Percentiles rank a stretch among this genome's conserved stretches.
phyloP scores from a whole-genome alignment of 2,797 vertebrate genomes.

The Octomys mimax region DNA sequence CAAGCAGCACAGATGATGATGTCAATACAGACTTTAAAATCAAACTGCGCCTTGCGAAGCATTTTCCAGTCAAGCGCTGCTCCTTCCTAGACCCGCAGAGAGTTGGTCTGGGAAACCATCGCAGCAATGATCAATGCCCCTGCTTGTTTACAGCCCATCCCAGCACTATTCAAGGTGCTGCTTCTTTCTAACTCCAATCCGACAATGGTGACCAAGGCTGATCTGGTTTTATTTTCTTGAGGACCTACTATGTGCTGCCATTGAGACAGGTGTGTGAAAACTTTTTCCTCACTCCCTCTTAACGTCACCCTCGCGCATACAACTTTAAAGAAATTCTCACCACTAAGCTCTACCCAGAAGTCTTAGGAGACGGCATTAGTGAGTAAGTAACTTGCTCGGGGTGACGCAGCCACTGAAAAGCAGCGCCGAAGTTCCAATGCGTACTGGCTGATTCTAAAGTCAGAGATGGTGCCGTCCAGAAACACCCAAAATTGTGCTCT shows the following conservation, averaged over 20 bases:
- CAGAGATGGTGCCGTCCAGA: not conserved
- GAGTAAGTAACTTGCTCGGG: not conserved
- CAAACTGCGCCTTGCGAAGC: not conserved
- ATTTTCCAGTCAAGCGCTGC: not conserved
- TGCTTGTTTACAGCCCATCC: not conserved
- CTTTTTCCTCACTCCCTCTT: not conserved
- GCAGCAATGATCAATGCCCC: not conserved
- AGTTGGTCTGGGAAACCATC: not conserved
- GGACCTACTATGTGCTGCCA: not conserved
- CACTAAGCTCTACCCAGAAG: not conserved
- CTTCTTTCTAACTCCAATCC: not conserved
- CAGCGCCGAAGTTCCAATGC: conserved; percentile 13
- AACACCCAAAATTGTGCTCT: not conserved
- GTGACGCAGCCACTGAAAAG: conserved; percentile 13
- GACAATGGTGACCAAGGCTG: not conserved
- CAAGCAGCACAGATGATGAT: conserved; percentile 20
- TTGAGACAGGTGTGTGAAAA: too few relatives aligned
- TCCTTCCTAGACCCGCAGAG: not conserved
- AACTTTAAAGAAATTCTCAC: not conserved
- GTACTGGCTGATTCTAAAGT: not conserved
- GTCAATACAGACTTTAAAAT: not conserved
- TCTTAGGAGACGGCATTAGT: not conserved
- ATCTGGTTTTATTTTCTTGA: not conserved
- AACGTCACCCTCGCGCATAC: not conserved
- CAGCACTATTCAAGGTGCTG: not conserved